phyloP scores from a whole-genome alignment of 2,888 invertebrate genomes.

The Cheiracanthium punctorium region DNA sequence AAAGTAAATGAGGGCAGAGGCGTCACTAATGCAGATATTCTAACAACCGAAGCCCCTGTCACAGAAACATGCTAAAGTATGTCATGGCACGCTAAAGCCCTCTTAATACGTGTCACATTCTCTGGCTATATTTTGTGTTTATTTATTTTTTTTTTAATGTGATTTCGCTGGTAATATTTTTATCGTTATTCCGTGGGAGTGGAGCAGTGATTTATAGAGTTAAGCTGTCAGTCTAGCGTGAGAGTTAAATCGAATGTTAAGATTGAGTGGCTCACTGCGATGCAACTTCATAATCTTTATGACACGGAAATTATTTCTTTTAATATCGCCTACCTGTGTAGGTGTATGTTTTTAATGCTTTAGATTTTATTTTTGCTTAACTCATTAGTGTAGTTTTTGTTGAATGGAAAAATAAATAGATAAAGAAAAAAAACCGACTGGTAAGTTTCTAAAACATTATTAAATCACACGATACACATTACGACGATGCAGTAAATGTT shows the following conservation, averaged over 20 bases:
- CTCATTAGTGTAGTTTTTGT: too few species aligned
- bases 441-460: too few species aligned
- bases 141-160: too few species aligned
- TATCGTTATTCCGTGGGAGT: neutral
- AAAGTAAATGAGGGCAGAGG: slow-evolving; percentile 56
- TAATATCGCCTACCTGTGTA: too few species aligned
- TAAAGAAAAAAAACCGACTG: too few species aligned
- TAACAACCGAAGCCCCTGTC: slow-evolving; percentile 32
- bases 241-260: neutral
- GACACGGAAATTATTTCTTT: neutral
- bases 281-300: slow-evolving; percentile 6
- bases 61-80: slow-evolving; percentile 62
- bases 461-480: too few species aligned
- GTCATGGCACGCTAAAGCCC: slow-evolving; percentile 39
- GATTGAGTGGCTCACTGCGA: neutral
- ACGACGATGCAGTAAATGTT: too few species aligned
- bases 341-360: too few species aligned
- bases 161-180: neutral
- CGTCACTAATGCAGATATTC: slow-evolving; percentile 69
- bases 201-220: neutral
- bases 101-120: slow-evolving; percentile 65
- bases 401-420: too few species aligned
- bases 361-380: too few species aligned
- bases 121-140: too few species aligned
- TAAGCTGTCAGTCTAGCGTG: neutral